These are phyloP conservation scores for Brachynemurus nebulosus DNA, from an alignment of 2,888 invertebrate species.

Conservation along the genomic window DNA sequence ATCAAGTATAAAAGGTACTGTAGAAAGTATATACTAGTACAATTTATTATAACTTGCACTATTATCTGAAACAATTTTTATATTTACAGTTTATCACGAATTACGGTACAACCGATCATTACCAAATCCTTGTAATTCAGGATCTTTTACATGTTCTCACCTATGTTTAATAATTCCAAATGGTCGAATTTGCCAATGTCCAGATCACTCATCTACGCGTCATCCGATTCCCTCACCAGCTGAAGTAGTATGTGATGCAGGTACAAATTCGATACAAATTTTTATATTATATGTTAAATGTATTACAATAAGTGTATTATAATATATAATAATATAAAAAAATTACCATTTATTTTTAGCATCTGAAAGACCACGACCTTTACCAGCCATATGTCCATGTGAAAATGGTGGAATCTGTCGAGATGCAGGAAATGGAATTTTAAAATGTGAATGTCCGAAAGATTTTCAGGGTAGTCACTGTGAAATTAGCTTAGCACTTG, in stretches of 20 bases:
- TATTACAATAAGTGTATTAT: no score
- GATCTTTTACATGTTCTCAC: conserved; percentile 74
- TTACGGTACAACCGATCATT: conserved; percentile 67
- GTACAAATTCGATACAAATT: no score
- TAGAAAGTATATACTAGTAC: neutral
- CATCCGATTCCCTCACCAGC: conserved; percentile 33
- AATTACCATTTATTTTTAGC: conserved; percentile 32
- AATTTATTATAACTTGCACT: no score
- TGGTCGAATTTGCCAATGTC: conserved; percentile 82
- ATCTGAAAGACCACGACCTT: conserved; percentile 57
- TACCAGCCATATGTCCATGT: conserved; percentile 69
- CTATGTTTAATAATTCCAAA: conserved; percentile 82
- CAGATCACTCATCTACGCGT: conserved; percentile 50
- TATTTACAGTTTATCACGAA: conserved; percentile 57
- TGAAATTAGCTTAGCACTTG: conserved; percentile 47
- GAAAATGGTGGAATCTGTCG: conserved; percentile 74
- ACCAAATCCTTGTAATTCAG: conserved; percentile 49
- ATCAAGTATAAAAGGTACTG: conserved; percentile 62
- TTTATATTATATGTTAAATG: no score
- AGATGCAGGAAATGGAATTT: conserved; percentile 38
- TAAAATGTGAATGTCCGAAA: conserved; percentile 57
- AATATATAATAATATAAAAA: neutral
- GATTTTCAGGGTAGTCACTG: conserved; percentile 63
- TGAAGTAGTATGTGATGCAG: conserved; percentile 68
- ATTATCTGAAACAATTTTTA: conserved; percentile 10